Evolutionary conservation across 2,888 invertebrate genomes (phyloP).

Genomic region (Brachycybe producta): DNA sequence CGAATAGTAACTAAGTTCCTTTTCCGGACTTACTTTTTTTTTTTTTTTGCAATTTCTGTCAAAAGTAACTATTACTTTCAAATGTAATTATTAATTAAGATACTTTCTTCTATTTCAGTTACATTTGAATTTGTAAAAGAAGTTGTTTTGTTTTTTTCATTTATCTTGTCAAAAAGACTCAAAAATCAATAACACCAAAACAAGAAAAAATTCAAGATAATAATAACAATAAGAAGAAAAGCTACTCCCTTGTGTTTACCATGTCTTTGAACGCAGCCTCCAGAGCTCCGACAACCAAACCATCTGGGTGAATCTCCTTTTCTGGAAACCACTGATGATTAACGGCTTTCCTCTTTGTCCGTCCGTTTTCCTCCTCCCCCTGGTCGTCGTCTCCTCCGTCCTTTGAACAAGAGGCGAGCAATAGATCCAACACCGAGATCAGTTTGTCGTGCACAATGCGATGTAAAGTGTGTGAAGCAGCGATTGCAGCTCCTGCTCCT

Average conservation of each 20-base stretch:
- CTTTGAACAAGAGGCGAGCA: slow-evolving; percentile 1
- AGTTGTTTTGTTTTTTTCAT: too few species aligned
- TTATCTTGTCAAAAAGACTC: too few species aligned
- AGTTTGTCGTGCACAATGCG: slow-evolving; percentile 48
- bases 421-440: slow-evolving; percentile 3
- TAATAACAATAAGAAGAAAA: background rate
- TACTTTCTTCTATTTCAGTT: too few species aligned
- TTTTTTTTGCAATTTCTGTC: too few species aligned
- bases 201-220: too few species aligned
- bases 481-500: slow-evolving; percentile 62
- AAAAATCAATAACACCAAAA: too few species aligned
- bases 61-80: too few species aligned
- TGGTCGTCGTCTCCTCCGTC: too few species aligned
- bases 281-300: slow-evolving; percentile 59
- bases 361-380: background rate
- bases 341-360: background rate
- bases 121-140: too few species aligned
- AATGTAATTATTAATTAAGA: too few species aligned
- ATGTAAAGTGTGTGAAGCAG: slow-evolving; percentile 62
- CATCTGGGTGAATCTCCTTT: slow-evolving; percentile 42
- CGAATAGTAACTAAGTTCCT: too few species aligned
- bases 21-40: too few species aligned
- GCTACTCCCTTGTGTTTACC: slow-evolving; percentile 33
- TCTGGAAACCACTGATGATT: slow-evolving; percentile 23
- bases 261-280: slow-evolving; percentile 64